Evolutionary conservation across 92 coral and sea anemone species (phyloP).

Genomic region (Paramuricea clavata): DNA sequence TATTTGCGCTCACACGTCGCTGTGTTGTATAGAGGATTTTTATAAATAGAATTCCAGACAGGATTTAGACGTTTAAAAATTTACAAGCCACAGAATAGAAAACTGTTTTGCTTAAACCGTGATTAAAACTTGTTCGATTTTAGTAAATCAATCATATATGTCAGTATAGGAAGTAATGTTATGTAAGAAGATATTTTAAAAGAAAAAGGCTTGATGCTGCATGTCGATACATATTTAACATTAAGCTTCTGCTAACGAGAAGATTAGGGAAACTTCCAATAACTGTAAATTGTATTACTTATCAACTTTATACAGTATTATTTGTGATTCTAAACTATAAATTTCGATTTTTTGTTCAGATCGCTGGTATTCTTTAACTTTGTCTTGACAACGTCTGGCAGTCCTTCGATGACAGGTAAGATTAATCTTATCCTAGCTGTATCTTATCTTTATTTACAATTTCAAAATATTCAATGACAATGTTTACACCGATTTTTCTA

Average conservation of each 20-base stretch:
- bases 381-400: conserved; percentile 4
- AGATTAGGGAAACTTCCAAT: too few relatives aligned
- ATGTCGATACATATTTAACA: not conserved
- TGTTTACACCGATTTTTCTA: not conserved
- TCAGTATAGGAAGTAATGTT: not conserved
- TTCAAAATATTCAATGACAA: not conserved
- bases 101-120: not conserved
- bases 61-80: not conserved
- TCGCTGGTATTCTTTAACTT: not conserved
- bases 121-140: not conserved
- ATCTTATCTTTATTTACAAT: conserved; percentile 7
- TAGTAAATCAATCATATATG: not conserved
- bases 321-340: not conserved
- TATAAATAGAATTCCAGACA: too few relatives aligned
- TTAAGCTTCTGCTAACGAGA: not conserved
- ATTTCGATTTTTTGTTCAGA: conserved; percentile 13
- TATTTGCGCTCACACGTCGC: not conserved
- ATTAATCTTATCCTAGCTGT: conserved; percentile 8
- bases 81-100: not conserved
- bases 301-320: not conserved
- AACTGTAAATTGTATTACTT: too few relatives aligned
- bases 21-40: not conserved
- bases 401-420: conserved; percentile 43
- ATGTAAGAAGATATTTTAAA: not conserved
- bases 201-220: not conserved